Evolutionary conservation across 37 sponge, comb jelly and placozoan genomes (phyloP), one percentile per base, ranked within the genome.

Genomic region (Ianthella basta): DNA sequence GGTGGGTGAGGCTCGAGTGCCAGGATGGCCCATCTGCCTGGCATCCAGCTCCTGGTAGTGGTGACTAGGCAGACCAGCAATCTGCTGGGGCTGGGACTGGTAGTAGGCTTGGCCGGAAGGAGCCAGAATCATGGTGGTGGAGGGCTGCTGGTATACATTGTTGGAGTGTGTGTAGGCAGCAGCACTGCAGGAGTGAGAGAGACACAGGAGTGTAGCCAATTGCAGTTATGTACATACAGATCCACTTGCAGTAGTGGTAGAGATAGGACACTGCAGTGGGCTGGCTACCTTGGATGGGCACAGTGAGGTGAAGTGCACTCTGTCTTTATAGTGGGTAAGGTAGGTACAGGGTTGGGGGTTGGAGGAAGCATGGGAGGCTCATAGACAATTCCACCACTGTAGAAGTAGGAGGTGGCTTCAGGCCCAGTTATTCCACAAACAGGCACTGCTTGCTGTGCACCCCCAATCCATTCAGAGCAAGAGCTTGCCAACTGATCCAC

Each of bases 1-100:
- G 59, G 81, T 36, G 4, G 81, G 81, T 34, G 81, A 80, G 60
- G 81, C 81, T 33, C 81, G 54, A 2, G 81, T 80, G 60, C 81
- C 81, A 80, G 60, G 59, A 15, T 56, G 81, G 25, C 59, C 81
- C 27, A 80, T 56, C 27, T 32, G 55, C 3, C 78, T 39, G 18
- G 44, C 54, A 16, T 75, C 78, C 44, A 75, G 44, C 37, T 75
- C 78, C 18, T 50, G 39, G 4, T 24, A 44, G 53, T 75, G 78
- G 54, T 75, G 78, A 19, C 23, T 13, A 4, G 37, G 78, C 24
- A n/a, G 78, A 4, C 78, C 78, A 15, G 39, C n/a, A 40, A 30
- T 12, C 33, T 34, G 70, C 70, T 69, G 70, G 32, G 20, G 78
- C 78, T 75, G 78, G 14, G 33, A 8, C 18, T 39, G 54, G 78